These are phyloP conservation scores for Sphyrna mokarran DNA, from an alignment of 2,113 vertebrate species.

Conservation along the genomic window DNA sequence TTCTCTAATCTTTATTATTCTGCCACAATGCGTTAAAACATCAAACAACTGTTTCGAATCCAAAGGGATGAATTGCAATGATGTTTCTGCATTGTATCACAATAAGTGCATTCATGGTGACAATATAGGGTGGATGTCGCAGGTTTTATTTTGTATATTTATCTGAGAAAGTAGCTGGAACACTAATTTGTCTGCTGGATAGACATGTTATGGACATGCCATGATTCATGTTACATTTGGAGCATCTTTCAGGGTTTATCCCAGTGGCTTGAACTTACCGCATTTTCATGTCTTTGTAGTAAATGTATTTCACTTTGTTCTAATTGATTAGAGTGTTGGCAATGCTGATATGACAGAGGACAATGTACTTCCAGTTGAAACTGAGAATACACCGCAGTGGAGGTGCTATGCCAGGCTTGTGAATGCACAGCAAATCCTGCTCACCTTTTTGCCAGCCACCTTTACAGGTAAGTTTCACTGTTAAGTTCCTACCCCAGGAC, in stretches of 20 bases:
- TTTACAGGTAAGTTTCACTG: slow-evolving; percentile 65
- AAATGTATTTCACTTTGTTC: background rate
- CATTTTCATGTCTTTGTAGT: background rate
- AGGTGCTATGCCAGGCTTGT: slow-evolving; percentile 81
- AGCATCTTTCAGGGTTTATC: background rate
- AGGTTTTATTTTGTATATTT: background rate
- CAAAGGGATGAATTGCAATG: background rate
- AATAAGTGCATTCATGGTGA: background rate
- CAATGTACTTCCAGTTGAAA: slow-evolving; percentile 46
- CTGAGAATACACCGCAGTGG: slow-evolving; percentile 65
- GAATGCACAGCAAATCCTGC: slow-evolving; percentile 77
- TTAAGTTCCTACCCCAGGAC: background rate
- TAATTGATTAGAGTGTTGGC: slow-evolving; percentile 62
- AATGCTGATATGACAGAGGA: slow-evolving; percentile 68
- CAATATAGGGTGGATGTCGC: background rate
- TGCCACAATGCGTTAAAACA: background rate
- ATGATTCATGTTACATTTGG: background rate
- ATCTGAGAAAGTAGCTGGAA: background rate
- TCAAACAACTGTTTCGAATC: background rate
- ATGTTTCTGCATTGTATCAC: background rate
- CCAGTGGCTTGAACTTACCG: background rate
- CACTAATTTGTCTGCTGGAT: background rate
- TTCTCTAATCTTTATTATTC: background rate
- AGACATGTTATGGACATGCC: background rate
- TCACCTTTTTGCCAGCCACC: slow-evolving; percentile 82